Percentiles rank a stretch among this genome's conserved stretches.
Evolutionary conservation across 2,888 invertebrate genomes (phyloP).

Genomic region (Sesia apiformis): DNA sequence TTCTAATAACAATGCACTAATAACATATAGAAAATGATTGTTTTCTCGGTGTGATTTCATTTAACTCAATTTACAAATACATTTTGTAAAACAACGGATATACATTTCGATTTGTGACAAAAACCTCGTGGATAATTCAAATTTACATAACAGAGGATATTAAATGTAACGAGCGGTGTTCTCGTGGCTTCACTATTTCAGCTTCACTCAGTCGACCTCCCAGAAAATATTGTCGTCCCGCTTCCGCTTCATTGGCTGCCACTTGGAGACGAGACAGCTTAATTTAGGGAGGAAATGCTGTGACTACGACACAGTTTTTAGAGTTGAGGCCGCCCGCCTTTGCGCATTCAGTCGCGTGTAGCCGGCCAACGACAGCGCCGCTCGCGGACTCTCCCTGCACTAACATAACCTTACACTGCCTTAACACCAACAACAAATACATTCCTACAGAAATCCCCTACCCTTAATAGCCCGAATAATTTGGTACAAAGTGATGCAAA

Average conservation of each 20-base stretch:
- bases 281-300: neutral
- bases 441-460: neutral
- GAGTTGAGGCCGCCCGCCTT: slow-evolving; percentile 41
- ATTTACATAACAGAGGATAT: too few relatives aligned
- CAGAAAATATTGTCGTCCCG: slow-evolving; percentile 1
- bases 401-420: slow-evolving; percentile 56
- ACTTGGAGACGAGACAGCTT: slow-evolving; percentile 6
- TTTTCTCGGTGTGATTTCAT: too few relatives aligned
- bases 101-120: too few relatives aligned
- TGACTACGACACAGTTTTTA: neutral
- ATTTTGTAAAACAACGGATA: too few relatives aligned
- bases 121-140: too few relatives aligned
- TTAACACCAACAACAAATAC: slow-evolving; percentile 13
- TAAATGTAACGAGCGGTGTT: too few relatives aligned
- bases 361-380: slow-evolving; percentile 52
- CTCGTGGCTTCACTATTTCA: too few relatives aligned
- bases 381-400: slow-evolving; percentile 38
- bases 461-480: neutral
- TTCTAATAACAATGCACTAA: too few relatives aligned
- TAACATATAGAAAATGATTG: too few relatives aligned
- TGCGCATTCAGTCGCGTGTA: slow-evolving; percentile 48
- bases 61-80: too few relatives aligned
- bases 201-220: too few relatives aligned
- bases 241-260: neutral
- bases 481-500: too few relatives aligned